Percentiles rank a stretch among this genome's conserved stretches.
phyloP scores from a whole-genome alignment of 2,888 invertebrate species.

The Serrognathus titanus region DNA sequence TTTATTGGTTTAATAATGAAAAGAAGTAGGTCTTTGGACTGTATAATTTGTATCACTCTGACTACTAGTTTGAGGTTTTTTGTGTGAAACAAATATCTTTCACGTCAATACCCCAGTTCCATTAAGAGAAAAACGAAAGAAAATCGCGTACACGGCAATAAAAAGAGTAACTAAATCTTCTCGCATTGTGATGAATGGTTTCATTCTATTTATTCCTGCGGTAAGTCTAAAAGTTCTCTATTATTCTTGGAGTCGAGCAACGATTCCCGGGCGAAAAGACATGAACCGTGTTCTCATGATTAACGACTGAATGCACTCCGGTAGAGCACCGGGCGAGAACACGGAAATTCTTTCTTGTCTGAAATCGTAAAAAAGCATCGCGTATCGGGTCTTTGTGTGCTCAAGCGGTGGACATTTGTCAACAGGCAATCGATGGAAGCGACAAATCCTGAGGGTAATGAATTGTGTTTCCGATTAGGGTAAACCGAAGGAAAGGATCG shows the following conservation, averaged over 20 bases:
- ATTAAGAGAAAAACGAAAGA: constrained; percentile 9
- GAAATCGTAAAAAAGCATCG: constrained; percentile 43
- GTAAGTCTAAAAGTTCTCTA: constrained; percentile 27
- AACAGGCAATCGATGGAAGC: constrained; percentile 42
- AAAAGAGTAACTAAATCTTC: constrained; percentile 14
- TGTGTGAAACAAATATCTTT: no score
- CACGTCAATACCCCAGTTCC: no score
- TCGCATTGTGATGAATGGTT: constrained; percentile 18
- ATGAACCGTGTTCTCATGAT: constrained; percentile 46
- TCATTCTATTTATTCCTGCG: constrained; percentile 17
- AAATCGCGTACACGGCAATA: constrained; percentile 5
- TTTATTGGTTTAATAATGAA: no score
- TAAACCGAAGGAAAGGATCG: constrained; percentile 6
- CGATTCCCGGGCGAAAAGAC: constrained; percentile 33
- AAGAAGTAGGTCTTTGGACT: no score
- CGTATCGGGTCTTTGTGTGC: constrained; percentile 39
- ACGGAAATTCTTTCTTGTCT: constrained; percentile 48
- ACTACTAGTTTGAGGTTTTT: no score
- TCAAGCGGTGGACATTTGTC: constrained; percentile 47
- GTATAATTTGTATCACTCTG: no score
- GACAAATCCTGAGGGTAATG: constrained; percentile 39
- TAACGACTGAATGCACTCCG: constrained; percentile 51
- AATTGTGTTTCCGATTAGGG: constrained; percentile 48
- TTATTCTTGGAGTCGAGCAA: constrained; percentile 29
- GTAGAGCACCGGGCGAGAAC: constrained; percentile 45